Conservation (phyloP, 2,113 vertebrate species). For the Scartelaos histophorus region DNA sequence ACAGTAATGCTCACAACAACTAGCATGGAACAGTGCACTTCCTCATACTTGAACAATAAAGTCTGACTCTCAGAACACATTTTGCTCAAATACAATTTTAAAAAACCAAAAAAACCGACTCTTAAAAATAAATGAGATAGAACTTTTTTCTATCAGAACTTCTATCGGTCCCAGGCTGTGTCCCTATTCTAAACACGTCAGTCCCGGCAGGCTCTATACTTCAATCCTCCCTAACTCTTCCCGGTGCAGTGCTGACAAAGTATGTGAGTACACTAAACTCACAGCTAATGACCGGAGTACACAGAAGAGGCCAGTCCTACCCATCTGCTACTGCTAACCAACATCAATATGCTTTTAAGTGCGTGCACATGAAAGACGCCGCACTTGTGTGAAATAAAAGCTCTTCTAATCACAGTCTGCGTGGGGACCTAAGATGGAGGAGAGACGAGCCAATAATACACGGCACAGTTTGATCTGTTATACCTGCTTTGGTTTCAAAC, state of each 20-base stretch:
- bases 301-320: constrained; percentile 41
- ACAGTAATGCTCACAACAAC: too few species aligned
- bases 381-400: constrained; percentile 39
- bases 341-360: constrained; percentile 60
- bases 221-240: constrained; percentile 5
- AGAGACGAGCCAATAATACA: constrained; percentile 50
- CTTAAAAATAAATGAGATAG: too few species aligned
- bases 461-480: constrained; percentile 42
- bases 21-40: too few species aligned
- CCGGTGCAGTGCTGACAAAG: constrained; percentile 47
- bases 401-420: constrained; percentile 49
- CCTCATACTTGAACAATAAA: too few species aligned
- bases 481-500: constrained; percentile 40
- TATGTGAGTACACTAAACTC: constrained; percentile 45
- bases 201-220: too few species aligned
- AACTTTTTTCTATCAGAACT: too few species aligned
- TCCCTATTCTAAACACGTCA: too few species aligned
- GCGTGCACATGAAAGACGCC: constrained; percentile 47
- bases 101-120: too few species aligned
- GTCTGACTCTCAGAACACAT: too few species aligned
- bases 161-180: too few species aligned
- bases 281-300: constrained; percentile 53
- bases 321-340: constrained; percentile 62
- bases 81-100: too few species aligned
- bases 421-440: constrained; percentile 45